Evolutionary conservation across 53 echinoderm and acorn worm species (phyloP).

Genomic region (Zoroaster sp.): DNA sequence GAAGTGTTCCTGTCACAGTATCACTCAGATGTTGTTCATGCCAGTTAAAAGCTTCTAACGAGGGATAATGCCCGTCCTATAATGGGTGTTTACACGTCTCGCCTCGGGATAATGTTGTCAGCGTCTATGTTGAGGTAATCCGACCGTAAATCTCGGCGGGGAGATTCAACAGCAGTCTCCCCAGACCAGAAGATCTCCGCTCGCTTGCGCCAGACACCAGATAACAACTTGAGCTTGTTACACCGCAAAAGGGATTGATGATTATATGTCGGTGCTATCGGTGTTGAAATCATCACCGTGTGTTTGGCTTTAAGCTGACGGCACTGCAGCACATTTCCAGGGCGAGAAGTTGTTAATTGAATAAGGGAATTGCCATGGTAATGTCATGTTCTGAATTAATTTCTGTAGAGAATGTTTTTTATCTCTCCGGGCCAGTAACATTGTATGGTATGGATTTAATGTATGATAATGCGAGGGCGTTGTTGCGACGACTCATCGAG

Average conservation of each 20-base stretch:
- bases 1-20: no score
- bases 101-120: neutral
- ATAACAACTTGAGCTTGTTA: neutral
- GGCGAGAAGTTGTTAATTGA: neutral
- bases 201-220: neutral
- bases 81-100: conserved; percentile 19
- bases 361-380: neutral
- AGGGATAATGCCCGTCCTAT: neutral
- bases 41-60: no score
- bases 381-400: neutral
- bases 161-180: neutral
- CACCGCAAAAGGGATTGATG: neutral
- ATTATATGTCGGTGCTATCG: neutral
- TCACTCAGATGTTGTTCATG: no score
- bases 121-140: neutral
- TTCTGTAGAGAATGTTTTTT: no score
- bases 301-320: neutral
- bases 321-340: neutral
- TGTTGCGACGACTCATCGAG: neutral
- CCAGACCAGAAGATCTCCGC: neutral
- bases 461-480: neutral
- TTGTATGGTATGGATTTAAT: neutral
- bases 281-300: neutral
- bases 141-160: conserved; percentile 4
- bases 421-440: no score